These are phyloP conservation scores for Cotesia typhae DNA, from an alignment of 1,140 invertebrate species.

Conservation along the genomic window DNA sequence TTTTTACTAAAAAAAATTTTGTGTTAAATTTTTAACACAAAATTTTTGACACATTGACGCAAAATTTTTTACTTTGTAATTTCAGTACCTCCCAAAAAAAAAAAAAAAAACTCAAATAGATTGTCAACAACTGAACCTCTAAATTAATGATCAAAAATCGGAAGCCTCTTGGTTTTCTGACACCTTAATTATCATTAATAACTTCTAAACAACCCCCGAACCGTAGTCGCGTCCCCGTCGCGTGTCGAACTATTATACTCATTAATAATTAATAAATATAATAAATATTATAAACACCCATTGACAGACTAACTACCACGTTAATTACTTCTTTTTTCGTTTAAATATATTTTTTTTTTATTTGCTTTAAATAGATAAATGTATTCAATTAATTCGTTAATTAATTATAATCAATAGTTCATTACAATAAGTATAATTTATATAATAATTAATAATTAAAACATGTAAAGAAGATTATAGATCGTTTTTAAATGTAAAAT, in stretches of 20 bases:
- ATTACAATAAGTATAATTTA: conserved; percentile 56
- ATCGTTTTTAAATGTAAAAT: conserved; percentile 42
- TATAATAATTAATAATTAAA: conserved; percentile 62
- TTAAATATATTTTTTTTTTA: conserved; percentile 56
- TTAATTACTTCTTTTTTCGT: conserved; percentile 53
- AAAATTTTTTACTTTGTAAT: not conserved
- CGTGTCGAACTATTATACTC: conserved; percentile 49
- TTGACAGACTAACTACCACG: conserved; percentile 64
- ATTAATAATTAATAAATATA: conserved; percentile 56
- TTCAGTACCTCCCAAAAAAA: not conserved
- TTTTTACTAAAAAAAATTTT: no score
- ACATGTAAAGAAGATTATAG: conserved; percentile 65
- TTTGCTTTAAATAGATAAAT: conserved; percentile 54
- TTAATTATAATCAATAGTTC: conserved; percentile 63
- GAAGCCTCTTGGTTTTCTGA: conserved; percentile 18
- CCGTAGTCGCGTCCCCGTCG: conserved; percentile 35
- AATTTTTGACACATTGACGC: no score
- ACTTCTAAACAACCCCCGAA: conserved; percentile 17
- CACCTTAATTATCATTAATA: conserved; percentile 14
- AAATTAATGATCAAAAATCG: not conserved
- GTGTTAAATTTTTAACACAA: no score
- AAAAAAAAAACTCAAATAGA: conserved; percentile 5
- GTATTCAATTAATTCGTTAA: conserved; percentile 59
- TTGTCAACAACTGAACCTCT: conserved; percentile 2
- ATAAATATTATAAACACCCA: conserved; percentile 56